Evolutionary conservation across 2,113 vertebrate species (phyloP).

Genomic region (Siniperca knerii): DNA sequence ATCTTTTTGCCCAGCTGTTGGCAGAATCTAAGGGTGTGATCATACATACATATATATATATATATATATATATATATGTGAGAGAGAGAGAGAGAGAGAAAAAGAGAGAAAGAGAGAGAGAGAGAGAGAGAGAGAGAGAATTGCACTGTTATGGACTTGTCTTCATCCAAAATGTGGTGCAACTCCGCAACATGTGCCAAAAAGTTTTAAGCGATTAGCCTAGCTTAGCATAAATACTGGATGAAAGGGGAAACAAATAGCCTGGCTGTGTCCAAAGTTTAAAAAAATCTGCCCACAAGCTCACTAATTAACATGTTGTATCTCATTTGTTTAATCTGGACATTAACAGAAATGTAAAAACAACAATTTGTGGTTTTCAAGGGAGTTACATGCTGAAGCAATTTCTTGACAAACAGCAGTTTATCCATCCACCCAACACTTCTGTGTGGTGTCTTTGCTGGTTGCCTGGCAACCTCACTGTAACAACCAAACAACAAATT

Average conservation of each 20-base stretch:
- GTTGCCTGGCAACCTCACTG: no score
- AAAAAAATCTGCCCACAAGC: no score
- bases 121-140: no score
- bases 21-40: neutral
- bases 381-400: neutral
- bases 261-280: neutral
- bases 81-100: no score
- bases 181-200: neutral
- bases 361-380: neutral
- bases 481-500: neutral
- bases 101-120: no score
- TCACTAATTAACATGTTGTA: no score
- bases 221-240: neutral
- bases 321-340: no score
- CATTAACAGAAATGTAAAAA: neutral
- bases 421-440: no score
- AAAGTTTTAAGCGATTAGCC: neutral
- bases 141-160: neutral
- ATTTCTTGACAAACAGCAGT: no score
- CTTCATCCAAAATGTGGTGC: neutral
- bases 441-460: no score
- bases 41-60: no score
- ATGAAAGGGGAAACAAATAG: neutral
- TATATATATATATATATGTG: no score
- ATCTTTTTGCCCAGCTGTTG: neutral